phyloP scores from a whole-genome alignment of 2,797 vertebrate species.

The Coluber constrictor region DNA sequence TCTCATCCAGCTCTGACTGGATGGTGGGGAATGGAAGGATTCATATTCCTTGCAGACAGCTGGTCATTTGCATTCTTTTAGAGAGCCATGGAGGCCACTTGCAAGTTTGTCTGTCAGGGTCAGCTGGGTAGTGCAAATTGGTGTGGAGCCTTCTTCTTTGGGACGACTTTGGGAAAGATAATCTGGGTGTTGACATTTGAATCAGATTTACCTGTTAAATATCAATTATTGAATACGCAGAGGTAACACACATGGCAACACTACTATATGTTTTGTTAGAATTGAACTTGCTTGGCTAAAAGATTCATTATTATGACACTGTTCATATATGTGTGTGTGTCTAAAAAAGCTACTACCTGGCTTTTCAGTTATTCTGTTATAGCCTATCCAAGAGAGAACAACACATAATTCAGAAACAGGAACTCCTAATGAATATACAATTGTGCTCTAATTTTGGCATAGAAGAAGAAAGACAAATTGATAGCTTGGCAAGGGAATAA shows the following conservation, averaged over 20 bases:
- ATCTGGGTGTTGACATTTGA: neutral
- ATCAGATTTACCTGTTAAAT: neutral
- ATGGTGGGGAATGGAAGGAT: too few species aligned
- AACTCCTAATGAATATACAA: conserved; percentile 55
- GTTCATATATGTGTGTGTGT: neutral
- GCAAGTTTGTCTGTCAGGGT: too few species aligned
- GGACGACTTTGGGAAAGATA: neutral
- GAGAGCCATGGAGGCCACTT: too few species aligned
- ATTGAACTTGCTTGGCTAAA: neutral
- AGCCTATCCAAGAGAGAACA: conserved; percentile 15
- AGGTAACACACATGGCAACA: neutral
- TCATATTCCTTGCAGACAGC: too few species aligned
- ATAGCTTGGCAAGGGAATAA: conserved; percentile 42
- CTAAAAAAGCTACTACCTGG: neutral
- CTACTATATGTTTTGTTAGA: neutral
- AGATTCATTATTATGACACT: neutral
- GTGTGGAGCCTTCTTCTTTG: too few species aligned
- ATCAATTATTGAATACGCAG: neutral
- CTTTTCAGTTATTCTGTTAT: conserved; percentile 15
- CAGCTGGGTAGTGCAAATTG: too few species aligned
- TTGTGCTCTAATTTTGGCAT: conserved; percentile 43
- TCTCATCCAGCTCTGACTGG: too few species aligned
- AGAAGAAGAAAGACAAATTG: conserved; percentile 48
- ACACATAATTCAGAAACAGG: conserved; percentile 33
- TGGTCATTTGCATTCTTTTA: too few species aligned